Conservation (phyloP, 2,888 invertebrate species). For the Tinea pellionella region DNA sequence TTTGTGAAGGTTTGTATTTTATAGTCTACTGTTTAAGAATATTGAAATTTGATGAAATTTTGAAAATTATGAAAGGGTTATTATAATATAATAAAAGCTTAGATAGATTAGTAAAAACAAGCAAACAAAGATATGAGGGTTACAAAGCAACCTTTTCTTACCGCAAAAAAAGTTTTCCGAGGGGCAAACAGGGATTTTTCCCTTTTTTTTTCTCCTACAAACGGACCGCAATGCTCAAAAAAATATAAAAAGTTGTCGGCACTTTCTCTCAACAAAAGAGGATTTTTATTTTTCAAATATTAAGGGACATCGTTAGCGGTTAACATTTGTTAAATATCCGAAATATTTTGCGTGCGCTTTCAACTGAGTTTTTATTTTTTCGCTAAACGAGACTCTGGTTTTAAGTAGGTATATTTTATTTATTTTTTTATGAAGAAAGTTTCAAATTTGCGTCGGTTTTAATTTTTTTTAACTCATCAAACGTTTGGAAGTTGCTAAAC, state of each 20-base stretch:
- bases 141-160: conserved; percentile 64
- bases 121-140: conserved; percentile 28
- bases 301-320: conserved; percentile 65
- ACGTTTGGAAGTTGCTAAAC: conserved; percentile 6
- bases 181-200: conserved; percentile 55
- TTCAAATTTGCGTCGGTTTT: neutral
- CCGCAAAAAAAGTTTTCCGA: conserved; percentile 61
- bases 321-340: conserved; percentile 62
- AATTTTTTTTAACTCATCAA: neutral
- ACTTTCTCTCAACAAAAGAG: conserved; percentile 47
- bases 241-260: conserved; percentile 44
- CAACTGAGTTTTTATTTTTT: conserved; percentile 34
- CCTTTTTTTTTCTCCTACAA: conserved; percentile 45
- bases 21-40: no score
- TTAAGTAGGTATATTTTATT: conserved; percentile 4
- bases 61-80: no score
- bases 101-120: conserved; percentile 13
- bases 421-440: conserved; percentile 8
- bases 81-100: neutral
- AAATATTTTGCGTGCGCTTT: conserved; percentile 47
- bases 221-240: conserved; percentile 55
- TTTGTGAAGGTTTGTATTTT: no score
- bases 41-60: no score
- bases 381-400: conserved; percentile 10
- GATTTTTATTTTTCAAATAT: conserved; percentile 56